Evolutionary conservation across 2,888 invertebrate species (phyloP).

Genomic region (Epistrophella euchroma): DNA sequence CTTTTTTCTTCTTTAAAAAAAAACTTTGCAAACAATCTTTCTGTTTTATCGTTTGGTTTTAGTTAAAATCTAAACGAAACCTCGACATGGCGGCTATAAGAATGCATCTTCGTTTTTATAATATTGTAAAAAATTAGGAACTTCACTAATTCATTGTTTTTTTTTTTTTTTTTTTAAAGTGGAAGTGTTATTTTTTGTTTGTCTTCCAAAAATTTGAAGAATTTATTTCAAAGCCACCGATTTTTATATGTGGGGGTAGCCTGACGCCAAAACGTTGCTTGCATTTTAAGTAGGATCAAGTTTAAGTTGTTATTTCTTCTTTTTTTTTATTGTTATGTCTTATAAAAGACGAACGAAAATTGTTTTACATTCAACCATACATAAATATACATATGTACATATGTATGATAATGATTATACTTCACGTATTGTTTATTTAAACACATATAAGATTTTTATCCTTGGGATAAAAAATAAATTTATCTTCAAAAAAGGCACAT

Average conservation of each 20-base stretch:
- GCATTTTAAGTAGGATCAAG: slow-evolving; percentile 52
- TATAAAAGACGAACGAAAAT: background rate
- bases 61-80: slow-evolving; percentile 12
- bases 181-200: slow-evolving; percentile 29
- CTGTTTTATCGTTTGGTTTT: background rate
- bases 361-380: background rate
- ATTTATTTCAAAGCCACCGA: slow-evolving; percentile 18
- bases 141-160: slow-evolving; percentile 52
- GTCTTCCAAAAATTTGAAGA: slow-evolving; percentile 44
- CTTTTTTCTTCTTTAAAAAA: background rate
- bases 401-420: too few relatives aligned
- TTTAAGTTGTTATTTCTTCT: slow-evolving; percentile 36
- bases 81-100: slow-evolving; percentile 1
- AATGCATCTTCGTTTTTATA: slow-evolving; percentile 8
- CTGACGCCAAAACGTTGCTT: slow-evolving; percentile 33
- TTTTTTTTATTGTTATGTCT: background rate
- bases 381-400: too few relatives aligned
- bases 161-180: slow-evolving; percentile 31
- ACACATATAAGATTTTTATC: slow-evolving; percentile 53
- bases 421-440: too few relatives aligned
- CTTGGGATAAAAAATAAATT: slow-evolving; percentile 21
- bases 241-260: background rate
- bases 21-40: too few relatives aligned
- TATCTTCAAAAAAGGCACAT: slow-evolving; percentile 3
- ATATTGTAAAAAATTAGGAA: slow-evolving; percentile 46